Conservation (phyloP, 2,113 vertebrate species). For the Myrmecobius fasciatus region DNA sequence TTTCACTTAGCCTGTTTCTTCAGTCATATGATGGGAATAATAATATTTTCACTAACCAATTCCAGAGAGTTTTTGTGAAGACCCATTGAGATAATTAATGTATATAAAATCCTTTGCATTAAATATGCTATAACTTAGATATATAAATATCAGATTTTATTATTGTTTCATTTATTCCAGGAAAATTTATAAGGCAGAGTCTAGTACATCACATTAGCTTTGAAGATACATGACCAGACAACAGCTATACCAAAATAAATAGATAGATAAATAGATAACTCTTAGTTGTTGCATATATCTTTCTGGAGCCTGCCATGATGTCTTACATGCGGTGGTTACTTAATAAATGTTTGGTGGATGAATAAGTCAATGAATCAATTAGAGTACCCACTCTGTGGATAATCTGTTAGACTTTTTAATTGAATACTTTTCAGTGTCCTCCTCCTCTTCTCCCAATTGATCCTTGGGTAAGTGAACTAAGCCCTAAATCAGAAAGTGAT, state of each 20-base stretch:
- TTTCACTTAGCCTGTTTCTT: not conserved
- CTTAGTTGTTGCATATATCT: not conserved
- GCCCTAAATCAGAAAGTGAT: not conserved
- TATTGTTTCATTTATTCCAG: not conserved
- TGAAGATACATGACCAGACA: not conserved
- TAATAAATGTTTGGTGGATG: not conserved
- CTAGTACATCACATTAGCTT: not conserved
- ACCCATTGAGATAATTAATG: not conserved
- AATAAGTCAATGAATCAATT: not conserved
- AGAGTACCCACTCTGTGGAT: not conserved
- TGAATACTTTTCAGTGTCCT: not conserved
- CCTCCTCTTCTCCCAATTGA: not conserved
- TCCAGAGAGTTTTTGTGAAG: not conserved
- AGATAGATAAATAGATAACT: not conserved
- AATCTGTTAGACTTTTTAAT: not conserved
- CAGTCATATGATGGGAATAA: not conserved
- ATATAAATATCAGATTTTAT: not conserved
- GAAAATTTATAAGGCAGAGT: not conserved
- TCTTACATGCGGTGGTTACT: not conserved
- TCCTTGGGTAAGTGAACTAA: not conserved
- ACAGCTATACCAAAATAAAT: not conserved
- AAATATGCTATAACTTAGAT: not conserved
- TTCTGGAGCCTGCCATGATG: not conserved
- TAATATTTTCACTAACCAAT: not conserved
- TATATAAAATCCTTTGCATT: not conserved